Evolutionary conservation across 2,888 invertebrate genomes (phyloP).

Genomic region (Coenonympha arcania): DNA sequence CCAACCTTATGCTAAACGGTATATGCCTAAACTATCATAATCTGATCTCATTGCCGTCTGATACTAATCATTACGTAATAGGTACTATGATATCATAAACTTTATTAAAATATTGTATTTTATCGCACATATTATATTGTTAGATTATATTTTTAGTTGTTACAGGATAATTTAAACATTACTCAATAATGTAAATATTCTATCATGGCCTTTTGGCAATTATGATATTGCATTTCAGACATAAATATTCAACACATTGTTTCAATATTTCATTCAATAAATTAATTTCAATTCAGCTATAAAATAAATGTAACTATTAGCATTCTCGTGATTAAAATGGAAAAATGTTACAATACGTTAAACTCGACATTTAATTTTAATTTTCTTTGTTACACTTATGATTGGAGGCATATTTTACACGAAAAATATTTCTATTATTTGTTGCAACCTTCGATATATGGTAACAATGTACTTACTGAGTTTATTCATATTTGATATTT

Average conservation of each 20-base stretch:
- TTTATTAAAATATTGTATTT: too few species aligned
- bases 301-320: not conserved
- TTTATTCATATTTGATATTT: not conserved
- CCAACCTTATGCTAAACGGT: too few species aligned
- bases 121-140: too few species aligned
- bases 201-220: not conserved
- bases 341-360: slow-evolving; percentile 1
- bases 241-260: not conserved
- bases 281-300: not conserved
- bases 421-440: not conserved
- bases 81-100: too few species aligned
- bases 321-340: not conserved
- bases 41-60: too few species aligned
- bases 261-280: slow-evolving; percentile 5
- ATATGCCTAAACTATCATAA: too few species aligned
- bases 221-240: not conserved
- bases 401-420: not conserved
- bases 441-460: too few species aligned
- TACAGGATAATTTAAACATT: not conserved
- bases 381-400: not conserved
- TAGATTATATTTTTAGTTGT: too few species aligned
- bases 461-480: not conserved
- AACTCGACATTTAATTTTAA: not conserved
- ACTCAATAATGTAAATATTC: not conserved
- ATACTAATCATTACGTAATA: too few species aligned